These are phyloP conservation scores for Pasiphila rectangulata DNA, from an alignment of 2,888 invertebrate genomes.

Conservation along the genomic window DNA sequence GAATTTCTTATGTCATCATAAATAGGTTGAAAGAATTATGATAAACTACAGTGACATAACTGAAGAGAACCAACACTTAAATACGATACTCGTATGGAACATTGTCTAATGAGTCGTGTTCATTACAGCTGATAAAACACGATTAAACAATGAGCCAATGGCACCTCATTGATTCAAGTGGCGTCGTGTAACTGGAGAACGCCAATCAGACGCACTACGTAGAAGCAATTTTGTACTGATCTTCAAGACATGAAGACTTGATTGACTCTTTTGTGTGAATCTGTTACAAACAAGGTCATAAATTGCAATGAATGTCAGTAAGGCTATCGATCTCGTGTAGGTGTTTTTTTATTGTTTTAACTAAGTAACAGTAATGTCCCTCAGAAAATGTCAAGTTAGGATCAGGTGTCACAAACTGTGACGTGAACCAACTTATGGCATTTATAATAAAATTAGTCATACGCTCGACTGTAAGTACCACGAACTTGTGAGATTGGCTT, in stretches of 20 bases:
- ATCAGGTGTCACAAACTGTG: too few species aligned
- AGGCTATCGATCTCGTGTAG: too few species aligned
- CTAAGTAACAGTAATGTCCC: too few species aligned
- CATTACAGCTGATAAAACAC: conserved; percentile 75
- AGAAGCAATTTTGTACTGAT: conserved; percentile 31
- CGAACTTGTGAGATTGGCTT: too few species aligned
- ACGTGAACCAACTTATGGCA: too few species aligned
- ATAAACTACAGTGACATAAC: neutral
- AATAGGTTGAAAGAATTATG: neutral
- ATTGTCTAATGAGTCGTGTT: conserved; percentile 45
- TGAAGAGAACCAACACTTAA: conserved; percentile 8
- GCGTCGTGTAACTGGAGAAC: conserved; percentile 66
- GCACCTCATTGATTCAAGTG: conserved; percentile 75
- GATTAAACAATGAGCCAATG: conserved; percentile 75
- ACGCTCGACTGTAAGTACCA: too few species aligned
- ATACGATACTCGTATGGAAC: conserved; percentile 33
- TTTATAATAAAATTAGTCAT: too few species aligned
- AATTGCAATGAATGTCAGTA: too few species aligned
- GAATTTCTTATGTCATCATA: neutral
- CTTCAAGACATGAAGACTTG: conserved; percentile 19
- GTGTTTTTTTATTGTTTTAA: too few species aligned
- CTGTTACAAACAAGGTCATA: too few species aligned
- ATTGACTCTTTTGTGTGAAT: conserved; percentile 13
- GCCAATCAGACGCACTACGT: conserved; percentile 53
- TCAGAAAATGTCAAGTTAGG: too few species aligned